A percentile compares a stretch with the other conserved stretches of the same genome.
phyloP scores from a whole-genome alignment of 2,113 vertebrate genomes.

The Alouatta palliata region DNA sequence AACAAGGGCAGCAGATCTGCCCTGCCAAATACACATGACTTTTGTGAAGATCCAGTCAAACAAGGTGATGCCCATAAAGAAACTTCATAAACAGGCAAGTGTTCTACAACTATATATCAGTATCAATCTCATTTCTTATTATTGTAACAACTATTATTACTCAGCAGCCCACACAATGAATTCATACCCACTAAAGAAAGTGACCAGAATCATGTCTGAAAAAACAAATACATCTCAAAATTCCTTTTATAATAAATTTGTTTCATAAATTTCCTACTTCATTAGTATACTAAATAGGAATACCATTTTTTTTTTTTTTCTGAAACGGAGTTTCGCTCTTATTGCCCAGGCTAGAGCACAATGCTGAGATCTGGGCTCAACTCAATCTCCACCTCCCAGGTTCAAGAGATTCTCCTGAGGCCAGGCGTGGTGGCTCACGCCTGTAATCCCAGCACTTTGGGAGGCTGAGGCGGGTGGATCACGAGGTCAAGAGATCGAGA shows the following conservation, averaged over 20 bases:
- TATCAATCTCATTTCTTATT: background rate
- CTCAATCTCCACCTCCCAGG: too few species aligned
- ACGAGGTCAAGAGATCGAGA: too few species aligned
- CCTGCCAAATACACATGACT: background rate
- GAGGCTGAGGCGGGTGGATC: too few species aligned
- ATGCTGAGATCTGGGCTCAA: too few species aligned
- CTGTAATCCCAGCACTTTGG: too few species aligned
- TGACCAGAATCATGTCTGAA: background rate
- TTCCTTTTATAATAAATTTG: background rate
- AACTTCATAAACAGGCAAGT: slow-evolving; percentile 2
- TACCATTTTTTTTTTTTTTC: too few species aligned
- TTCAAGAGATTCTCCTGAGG: too few species aligned
- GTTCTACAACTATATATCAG: background rate
- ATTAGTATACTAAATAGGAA: background rate
- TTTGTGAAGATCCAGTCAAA: background rate
- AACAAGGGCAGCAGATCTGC: background rate
- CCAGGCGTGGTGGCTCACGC: too few species aligned
- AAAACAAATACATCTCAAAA: background rate
- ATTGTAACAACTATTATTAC: background rate
- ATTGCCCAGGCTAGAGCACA: too few species aligned
- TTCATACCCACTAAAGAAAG: background rate
- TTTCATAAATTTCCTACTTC: background rate
- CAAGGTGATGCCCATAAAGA: background rate
- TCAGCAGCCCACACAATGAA: background rate
- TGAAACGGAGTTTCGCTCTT: too few species aligned